These are phyloP conservation scores for Lobophora halterata DNA, from an alignment of 2,888 invertebrate species.

Conservation along the genomic window DNA sequence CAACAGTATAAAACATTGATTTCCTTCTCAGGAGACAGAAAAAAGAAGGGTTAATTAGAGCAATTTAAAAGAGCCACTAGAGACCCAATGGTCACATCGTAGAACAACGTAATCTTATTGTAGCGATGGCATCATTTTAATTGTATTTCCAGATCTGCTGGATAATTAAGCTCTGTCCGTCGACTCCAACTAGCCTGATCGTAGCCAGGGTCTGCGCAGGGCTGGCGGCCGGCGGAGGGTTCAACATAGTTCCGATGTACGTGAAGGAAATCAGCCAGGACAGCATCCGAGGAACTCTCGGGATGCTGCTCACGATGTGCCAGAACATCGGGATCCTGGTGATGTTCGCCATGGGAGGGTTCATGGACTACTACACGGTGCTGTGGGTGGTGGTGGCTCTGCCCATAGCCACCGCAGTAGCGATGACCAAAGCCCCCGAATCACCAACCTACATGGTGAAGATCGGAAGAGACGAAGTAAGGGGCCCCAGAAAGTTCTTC, in stretches of 20 bases:
- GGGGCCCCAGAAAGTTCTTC: no score
- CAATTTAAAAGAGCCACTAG: no score
- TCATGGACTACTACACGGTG: slow-evolving; percentile 46
- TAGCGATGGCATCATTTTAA: no score
- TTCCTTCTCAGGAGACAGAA: no score
- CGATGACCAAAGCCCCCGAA: slow-evolving; percentile 54
- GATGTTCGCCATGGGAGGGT: slow-evolving; percentile 52
- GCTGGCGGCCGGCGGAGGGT: slow-evolving; percentile 46
- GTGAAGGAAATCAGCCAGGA: slow-evolving; percentile 56
- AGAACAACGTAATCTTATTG: no score
- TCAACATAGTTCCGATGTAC: slow-evolving; percentile 50
- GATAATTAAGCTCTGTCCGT: slow-evolving; percentile 39
- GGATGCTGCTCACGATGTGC: slow-evolving; percentile 39
- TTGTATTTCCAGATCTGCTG: slow-evolving; percentile 40
- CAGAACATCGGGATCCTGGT: slow-evolving; percentile 49
- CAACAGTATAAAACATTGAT: no score
- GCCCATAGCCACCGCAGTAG: slow-evolving; percentile 37
- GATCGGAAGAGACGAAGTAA: slow-evolving; percentile 48
- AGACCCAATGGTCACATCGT: no score
- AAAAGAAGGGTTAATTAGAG: no score
- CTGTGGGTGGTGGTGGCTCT: slow-evolving; percentile 42
- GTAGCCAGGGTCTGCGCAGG: slow-evolving; percentile 47
- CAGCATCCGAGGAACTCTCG: slow-evolving; percentile 48
- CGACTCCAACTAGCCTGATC: slow-evolving; percentile 37
- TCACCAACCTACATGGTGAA: slow-evolving; percentile 60